Base-by-base conservation (phyloP, 2,113 vertebrate genomes). In the Neofelis nebulosa region DNA sequence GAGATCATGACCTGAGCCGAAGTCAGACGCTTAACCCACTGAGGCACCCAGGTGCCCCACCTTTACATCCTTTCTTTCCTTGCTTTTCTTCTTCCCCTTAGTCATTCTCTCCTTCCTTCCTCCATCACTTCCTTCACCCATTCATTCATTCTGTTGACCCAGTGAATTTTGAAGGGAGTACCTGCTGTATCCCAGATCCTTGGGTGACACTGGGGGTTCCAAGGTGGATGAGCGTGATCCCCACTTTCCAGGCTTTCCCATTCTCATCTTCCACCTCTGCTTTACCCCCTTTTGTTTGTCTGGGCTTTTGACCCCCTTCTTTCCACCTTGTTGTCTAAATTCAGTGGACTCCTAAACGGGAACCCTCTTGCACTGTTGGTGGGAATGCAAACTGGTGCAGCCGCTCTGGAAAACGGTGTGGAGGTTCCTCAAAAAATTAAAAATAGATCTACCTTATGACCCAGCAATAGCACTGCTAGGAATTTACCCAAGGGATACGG, bases 141-240 rank as follows among this genome's bases (percentile, higher is more conserved):
- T 71, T 45, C 57, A 2, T 41, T 79, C 65, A 57, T 82, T 52
- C n/a, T 11, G 2, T 23, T 63, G 21, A 78, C 57, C 71, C 23
- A 7, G 1, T 25, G 11, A 25, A 1, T 65, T 92, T 31, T 29
- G 63, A 83, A 61, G 31, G 38, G 19, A 61, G 29, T 2, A 14
- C 16, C 14, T 50, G 13, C 29, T 63, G 2, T 31, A 52, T 38
- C 29, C 15, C 48, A 93, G 23, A 36, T 11, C n/a, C 38, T 7
- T 21, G 12, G 21, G 8, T 45, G 61, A 14, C n/a, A 25, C n/a
- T 63, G 48, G 18, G 16, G 9, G 25, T 16, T 5, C 55, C 74
- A 61, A 61, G 1, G 23, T 4, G 50, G 21, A 6, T 33, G 1
- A 74, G 36, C 0, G 12, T 31, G 36, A 8, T 4, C 45, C n/a